phyloP scores from a whole-genome alignment of 2,888 invertebrate species.

The Melanostoma scalare region DNA sequence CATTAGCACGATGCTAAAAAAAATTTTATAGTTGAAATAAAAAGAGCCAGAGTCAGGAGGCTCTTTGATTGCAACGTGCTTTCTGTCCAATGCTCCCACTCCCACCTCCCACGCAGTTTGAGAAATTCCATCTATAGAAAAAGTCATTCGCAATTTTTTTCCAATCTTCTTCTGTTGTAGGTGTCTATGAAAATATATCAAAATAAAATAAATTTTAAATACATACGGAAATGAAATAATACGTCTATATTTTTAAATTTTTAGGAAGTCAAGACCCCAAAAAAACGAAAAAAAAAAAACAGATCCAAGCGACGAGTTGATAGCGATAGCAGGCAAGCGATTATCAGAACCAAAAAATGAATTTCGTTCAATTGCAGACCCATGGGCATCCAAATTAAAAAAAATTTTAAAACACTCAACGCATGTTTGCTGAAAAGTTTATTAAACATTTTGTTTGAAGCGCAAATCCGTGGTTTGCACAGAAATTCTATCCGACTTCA shows the following conservation, averaged over 20 bases:
- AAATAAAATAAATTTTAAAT: constrained; percentile 12
- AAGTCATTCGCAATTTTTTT: constrained; percentile 39
- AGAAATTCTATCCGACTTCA: constrained; percentile 80
- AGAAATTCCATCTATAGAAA: constrained; percentile 42
- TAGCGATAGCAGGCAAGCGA: constrained; percentile 21
- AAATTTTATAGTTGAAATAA: constrained; percentile 49
- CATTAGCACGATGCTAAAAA: constrained; percentile 35
- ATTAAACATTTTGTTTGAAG: constrained; percentile 82
- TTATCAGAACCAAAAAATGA: constrained; percentile 77
- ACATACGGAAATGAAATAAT: background rate
- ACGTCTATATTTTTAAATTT: background rate
- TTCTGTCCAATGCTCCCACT: constrained; percentile 31
- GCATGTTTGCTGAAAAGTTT: constrained; percentile 82
- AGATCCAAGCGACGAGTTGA: constrained; percentile 19
- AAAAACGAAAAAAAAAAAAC: constrained; percentile 25
- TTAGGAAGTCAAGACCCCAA: constrained; percentile 17
- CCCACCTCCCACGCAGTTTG: constrained; percentile 41
- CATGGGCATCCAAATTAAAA: constrained; percentile 81
- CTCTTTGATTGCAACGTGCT: constrained; percentile 52
- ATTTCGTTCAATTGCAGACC: constrained; percentile 81
- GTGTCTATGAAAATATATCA: constrained; percentile 24
- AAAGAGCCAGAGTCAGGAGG: constrained; percentile 46
- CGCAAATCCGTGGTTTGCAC: constrained; percentile 81
- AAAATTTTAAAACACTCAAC: constrained; percentile 81
- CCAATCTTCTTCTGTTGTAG: constrained; percentile 40